Conservation (phyloP, 2,888 invertebrate species). For the Trilocha varians region DNA sequence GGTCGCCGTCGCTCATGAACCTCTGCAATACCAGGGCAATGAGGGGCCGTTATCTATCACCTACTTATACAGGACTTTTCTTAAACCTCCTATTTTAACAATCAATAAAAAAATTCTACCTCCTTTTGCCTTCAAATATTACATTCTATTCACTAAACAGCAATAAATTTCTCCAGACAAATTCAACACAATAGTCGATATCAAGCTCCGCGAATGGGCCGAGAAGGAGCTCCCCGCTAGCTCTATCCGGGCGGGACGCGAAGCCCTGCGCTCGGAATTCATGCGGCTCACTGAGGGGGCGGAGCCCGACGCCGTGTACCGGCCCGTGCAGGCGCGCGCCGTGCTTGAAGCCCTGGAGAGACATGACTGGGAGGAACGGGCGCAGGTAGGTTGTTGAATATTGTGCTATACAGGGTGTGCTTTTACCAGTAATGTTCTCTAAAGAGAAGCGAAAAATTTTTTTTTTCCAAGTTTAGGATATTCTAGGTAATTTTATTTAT, state of each 20-base stretch:
- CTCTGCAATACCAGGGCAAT: too few species aligned
- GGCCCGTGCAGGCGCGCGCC: constrained; percentile 89
- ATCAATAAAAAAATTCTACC: too few species aligned
- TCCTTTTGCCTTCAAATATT: too few species aligned
- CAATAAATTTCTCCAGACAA: constrained; percentile 71
- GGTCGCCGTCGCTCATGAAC: too few species aligned
- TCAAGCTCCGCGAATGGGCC: constrained; percentile 96
- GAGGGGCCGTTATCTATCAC: too few species aligned
- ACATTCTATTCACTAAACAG: too few species aligned
- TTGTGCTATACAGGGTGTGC: background rate
- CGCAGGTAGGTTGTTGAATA: constrained; percentile 54
- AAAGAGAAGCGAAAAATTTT: too few species aligned
- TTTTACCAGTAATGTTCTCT: too few species aligned
- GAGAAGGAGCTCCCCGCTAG: constrained; percentile 90
- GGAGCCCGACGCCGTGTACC: constrained; percentile 92
- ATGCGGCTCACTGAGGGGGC: constrained; percentile 40
- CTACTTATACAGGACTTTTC: too few species aligned
- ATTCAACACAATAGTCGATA: constrained; percentile 92
- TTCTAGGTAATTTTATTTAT: too few species aligned
- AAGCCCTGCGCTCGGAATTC: constrained; percentile 75
- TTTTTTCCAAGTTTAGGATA: too few species aligned
- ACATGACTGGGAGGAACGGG: constrained; percentile 97
- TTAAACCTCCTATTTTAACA: too few species aligned
- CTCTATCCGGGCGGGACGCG: constrained; percentile 76
- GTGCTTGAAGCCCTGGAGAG: constrained; percentile 88